Evolutionary conservation across 2,888 invertebrate genomes (phyloP).

Genomic region (Macrophya annulata): DNA sequence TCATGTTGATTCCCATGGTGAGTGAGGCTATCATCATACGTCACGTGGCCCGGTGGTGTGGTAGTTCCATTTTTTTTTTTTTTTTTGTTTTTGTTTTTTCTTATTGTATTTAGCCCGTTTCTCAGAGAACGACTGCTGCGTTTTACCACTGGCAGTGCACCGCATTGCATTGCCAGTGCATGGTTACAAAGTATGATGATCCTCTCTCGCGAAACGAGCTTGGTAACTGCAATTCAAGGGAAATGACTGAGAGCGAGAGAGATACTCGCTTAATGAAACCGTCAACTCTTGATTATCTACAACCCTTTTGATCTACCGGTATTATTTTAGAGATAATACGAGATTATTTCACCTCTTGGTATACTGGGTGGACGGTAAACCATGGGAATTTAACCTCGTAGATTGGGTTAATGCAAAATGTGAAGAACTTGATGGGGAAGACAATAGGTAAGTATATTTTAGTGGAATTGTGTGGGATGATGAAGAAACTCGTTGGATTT

Average conservation of each 20-base stretch:
- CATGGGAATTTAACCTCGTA: not conserved
- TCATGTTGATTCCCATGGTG: slow-evolving; percentile 74
- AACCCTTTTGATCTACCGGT: slow-evolving; percentile 25
- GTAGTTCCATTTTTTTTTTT: not conserved
- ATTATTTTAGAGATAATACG: not conserved
- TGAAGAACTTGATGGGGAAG: not conserved
- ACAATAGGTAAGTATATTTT: not conserved
- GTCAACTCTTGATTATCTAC: slow-evolving; percentile 52
- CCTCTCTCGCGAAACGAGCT: slow-evolving; percentile 60
- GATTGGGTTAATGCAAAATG: not conserved
- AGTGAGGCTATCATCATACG: slow-evolving; percentile 76
- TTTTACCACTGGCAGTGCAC: too few relatives aligned
- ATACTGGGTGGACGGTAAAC: not conserved
- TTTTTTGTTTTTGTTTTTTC: not conserved
- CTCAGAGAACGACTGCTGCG: not conserved
- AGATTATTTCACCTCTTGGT: not conserved
- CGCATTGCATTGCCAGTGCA: not conserved
- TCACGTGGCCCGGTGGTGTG: slow-evolving; percentile 64
- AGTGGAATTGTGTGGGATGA: not conserved
- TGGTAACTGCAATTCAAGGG: not conserved
- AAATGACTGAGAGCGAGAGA: not conserved
- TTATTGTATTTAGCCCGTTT: not conserved
- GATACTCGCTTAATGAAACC: slow-evolving; percentile 46
- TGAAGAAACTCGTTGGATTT: not conserved
- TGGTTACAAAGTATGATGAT: slow-evolving; percentile 77